Conservation (phyloP, 2,113 vertebrate species). For the Cavia aperea region DNA sequence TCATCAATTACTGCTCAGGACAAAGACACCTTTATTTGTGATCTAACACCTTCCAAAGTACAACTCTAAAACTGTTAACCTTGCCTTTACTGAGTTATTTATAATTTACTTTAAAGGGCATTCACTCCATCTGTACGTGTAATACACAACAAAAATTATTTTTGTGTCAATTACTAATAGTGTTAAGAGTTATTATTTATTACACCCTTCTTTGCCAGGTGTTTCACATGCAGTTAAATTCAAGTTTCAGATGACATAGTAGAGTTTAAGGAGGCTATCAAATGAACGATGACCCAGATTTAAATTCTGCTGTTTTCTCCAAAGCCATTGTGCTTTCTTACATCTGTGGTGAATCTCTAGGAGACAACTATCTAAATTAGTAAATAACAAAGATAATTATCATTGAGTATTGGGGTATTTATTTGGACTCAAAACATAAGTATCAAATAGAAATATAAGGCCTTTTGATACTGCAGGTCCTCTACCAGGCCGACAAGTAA, state of each 20-base stretch:
- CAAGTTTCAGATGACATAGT: not conserved
- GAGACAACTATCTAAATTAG: not conserved
- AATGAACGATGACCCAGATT: not conserved
- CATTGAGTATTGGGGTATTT: not conserved
- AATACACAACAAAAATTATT: slow-evolving; percentile 31
- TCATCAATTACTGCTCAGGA: slow-evolving; percentile 18
- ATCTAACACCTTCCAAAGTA: not conserved
- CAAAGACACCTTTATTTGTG: slow-evolving; percentile 5
- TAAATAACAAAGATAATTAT: not conserved
- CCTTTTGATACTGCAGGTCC: not conserved
- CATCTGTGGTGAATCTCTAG: not conserved
- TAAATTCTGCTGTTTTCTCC: not conserved
- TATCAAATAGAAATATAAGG: not conserved
- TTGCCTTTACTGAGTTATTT: not conserved
- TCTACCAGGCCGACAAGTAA: not conserved
- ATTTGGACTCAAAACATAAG: not conserved
- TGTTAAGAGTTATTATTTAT: not conserved
- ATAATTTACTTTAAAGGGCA: slow-evolving; percentile 37
- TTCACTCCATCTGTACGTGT: not conserved
- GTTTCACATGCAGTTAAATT: slow-evolving; percentile 15
- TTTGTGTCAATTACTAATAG: slow-evolving; percentile 9
- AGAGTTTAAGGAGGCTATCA: not conserved
- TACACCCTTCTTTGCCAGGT: not conserved
- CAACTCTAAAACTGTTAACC: slow-evolving; percentile 23
- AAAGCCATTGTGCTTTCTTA: not conserved